These are phyloP conservation scores for Salvator merianae DNA, from an alignment of 2,113 vertebrate genomes.

Conservation along the genomic window DNA sequence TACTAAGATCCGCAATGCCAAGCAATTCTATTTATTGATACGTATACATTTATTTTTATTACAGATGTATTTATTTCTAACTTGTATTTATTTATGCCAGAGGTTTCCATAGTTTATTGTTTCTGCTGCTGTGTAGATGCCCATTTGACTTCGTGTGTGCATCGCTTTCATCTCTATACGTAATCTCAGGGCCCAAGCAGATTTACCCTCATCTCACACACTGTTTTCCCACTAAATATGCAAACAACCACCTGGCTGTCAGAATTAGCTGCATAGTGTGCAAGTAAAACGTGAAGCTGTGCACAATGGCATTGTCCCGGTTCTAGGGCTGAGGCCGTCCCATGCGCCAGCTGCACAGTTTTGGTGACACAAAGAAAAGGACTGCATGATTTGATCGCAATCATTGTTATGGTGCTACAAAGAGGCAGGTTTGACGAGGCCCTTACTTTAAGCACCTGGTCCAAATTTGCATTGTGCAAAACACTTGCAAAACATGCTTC, in stretches of 20 bases:
- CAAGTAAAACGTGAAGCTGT: too few relatives aligned
- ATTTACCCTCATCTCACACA: too few relatives aligned
- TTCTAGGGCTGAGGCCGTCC: too few relatives aligned
- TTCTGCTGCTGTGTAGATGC: not conserved
- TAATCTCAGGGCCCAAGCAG: not conserved
- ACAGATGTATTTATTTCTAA: constrained; percentile 77
- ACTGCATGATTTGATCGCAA: too few relatives aligned
- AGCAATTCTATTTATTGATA: constrained; percentile 59
- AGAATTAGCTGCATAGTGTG: too few relatives aligned
- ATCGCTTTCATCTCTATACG: not conserved
- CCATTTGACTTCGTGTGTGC: not conserved
- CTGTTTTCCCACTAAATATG: too few relatives aligned
- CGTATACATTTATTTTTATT: constrained; percentile 70
- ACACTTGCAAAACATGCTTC: not conserved
- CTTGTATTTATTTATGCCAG: constrained; percentile 69
- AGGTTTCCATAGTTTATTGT: constrained; percentile 1
- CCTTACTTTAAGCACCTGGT: not conserved
- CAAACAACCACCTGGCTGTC: too few relatives aligned
- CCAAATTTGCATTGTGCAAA: not conserved
- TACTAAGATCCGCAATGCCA: constrained; percentile 64
- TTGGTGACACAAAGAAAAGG: too few relatives aligned
- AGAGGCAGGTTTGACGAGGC: too few relatives aligned
- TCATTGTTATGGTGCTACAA: too few relatives aligned
- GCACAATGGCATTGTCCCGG: too few relatives aligned
- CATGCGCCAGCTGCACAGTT: too few relatives aligned